These are phyloP conservation scores for Acrobeloides nanus DNA, from an alignment of 2,888 invertebrate species.

Conservation along the genomic window DNA sequence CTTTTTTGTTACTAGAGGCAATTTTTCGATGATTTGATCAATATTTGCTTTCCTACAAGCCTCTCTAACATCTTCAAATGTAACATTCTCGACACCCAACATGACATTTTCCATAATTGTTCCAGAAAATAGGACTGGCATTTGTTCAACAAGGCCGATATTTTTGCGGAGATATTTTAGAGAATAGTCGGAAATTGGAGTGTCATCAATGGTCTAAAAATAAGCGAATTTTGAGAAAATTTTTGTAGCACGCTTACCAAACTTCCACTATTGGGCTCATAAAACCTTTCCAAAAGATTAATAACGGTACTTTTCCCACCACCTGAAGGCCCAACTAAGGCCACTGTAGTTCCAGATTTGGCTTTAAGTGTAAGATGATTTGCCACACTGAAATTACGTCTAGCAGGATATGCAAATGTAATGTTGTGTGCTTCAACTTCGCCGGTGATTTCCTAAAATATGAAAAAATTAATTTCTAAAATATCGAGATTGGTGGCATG, in stretches of 20 bases:
- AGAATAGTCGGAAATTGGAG: slow-evolving; percentile 65
- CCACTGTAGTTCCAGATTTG: slow-evolving; percentile 41
- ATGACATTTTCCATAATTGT: slow-evolving; percentile 73
- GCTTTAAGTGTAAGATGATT: slow-evolving; percentile 52
- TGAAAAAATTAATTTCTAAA: no score
- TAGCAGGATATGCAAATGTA: slow-evolving; percentile 54
- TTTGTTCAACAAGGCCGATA: slow-evolving; percentile 84
- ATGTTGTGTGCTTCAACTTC: slow-evolving; percentile 9
- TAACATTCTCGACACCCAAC: slow-evolving; percentile 63
- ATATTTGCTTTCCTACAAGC: slow-evolving; percentile 20
- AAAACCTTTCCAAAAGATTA: slow-evolving; percentile 74
- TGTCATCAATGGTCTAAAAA: slow-evolving; percentile 54
- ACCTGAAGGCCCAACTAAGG: slow-evolving; percentile 63
- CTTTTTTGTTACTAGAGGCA: no score
- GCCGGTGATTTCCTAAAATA: background rate
- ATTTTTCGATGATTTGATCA: slow-evolving; percentile 11
- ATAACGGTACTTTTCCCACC: slow-evolving; percentile 83
- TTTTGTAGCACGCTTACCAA: slow-evolving; percentile 57
- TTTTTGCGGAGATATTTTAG: slow-evolving; percentile 67
- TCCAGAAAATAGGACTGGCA: slow-evolving; percentile 80
- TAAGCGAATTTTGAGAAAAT: background rate
- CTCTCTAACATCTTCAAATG: slow-evolving; percentile 7
- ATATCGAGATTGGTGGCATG: no score
- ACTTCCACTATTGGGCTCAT: slow-evolving; percentile 66
- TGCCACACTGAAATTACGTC: slow-evolving; percentile 46